Evolutionary conservation across 2,113 vertebrate species (phyloP).

Genomic region (Casuarius casuarius): DNA sequence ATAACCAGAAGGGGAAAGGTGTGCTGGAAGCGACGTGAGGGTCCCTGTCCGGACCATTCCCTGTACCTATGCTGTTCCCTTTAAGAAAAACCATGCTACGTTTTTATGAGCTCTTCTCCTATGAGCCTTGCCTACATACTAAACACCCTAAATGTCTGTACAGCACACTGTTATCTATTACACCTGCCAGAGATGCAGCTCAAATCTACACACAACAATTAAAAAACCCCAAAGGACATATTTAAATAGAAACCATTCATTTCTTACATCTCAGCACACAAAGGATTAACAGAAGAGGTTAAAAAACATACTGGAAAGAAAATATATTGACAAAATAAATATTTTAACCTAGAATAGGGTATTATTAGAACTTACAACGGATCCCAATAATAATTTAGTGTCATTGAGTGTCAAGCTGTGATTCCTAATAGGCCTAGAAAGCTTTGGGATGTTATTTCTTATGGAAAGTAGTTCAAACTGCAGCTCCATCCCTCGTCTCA

Average conservation of each 20-base stretch:
- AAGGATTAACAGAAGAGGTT: conserved; percentile 57
- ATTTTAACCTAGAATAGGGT: conserved; percentile 66
- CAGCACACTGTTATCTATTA: conserved; percentile 30
- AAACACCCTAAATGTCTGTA: conserved; percentile 21
- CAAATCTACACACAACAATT: conserved; percentile 29
- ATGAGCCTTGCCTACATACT: conserved; percentile 19
- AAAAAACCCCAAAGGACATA: background rate
- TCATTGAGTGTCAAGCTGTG: conserved; percentile 59
- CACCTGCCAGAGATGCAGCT: conserved; percentile 19
- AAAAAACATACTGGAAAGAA: conserved; percentile 58
- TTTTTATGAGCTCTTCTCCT: conserved; percentile 45
- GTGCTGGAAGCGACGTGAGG: background rate
- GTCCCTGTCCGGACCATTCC: background rate
- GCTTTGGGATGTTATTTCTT: background rate
- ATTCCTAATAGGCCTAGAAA: conserved; percentile 45
- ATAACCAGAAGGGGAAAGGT: background rate
- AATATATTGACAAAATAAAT: conserved; percentile 79
- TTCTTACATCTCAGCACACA: conserved; percentile 66
- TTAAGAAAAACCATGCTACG: background rate
- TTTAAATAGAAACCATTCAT: conserved; percentile 53
- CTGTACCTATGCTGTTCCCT: background rate
- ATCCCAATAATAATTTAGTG: conserved; percentile 72
- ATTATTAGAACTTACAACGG: conserved; percentile 65
- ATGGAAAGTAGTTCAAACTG: background rate
- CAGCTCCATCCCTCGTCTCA: background rate